Evolutionary conservation across 2,888 invertebrate species (phyloP).

Genomic region (Lasioglossum oenotherae): DNA sequence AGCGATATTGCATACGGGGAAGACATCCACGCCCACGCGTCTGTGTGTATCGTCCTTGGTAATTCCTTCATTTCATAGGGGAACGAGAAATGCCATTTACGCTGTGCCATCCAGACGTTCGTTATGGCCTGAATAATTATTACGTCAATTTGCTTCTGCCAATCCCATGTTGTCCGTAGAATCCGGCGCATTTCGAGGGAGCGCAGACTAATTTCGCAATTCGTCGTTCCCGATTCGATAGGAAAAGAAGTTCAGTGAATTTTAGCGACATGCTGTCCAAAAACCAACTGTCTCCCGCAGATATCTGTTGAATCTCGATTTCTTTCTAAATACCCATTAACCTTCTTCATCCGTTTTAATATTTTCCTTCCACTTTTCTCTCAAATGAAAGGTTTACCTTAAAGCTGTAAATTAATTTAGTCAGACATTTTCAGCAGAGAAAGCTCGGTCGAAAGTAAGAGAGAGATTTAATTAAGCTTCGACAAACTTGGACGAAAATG

Average conservation of each 20-base stretch:
- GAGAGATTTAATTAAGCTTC: not conserved
- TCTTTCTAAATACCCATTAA: no score
- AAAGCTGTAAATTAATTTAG: no score
- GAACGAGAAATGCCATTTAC: constrained; percentile 51
- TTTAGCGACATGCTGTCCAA: no score
- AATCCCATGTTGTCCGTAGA: constrained; percentile 16
- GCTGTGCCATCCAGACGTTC: constrained; percentile 34
- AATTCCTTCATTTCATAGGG: constrained; percentile 51
- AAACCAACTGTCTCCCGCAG: no score
- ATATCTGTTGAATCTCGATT: no score
- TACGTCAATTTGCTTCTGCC: constrained; percentile 14
- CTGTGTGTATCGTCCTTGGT: constrained; percentile 22
- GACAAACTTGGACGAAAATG: not conserved
- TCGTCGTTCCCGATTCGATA: not conserved
- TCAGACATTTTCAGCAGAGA: not conserved
- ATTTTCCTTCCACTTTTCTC: no score
- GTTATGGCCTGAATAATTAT: constrained; percentile 47
- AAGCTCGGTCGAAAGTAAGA: not conserved
- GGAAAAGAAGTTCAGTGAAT: not conserved
- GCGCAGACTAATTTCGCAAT: not conserved
- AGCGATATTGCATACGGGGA: constrained; percentile 21
- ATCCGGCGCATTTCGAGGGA: constrained; percentile 13
- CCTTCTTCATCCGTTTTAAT: no score
- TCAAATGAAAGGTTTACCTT: no score
- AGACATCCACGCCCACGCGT: not conserved